A percentile compares a stretch with the other conserved stretches of the same genome.
Evolutionary conservation across 1,140 invertebrate genomes (phyloP).

Genomic region (Eumaeus atala): DNA sequence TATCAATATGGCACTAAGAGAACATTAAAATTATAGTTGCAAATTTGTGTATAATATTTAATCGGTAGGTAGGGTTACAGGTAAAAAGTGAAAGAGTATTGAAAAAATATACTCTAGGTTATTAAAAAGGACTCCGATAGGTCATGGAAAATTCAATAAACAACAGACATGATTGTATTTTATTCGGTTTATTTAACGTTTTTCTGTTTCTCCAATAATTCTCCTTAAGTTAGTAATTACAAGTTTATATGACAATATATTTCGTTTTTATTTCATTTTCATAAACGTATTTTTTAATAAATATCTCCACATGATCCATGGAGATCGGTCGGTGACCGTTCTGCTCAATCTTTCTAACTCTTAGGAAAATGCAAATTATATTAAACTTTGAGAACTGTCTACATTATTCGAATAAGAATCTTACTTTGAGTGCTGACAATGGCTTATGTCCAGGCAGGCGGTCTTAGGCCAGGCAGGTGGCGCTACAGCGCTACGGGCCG

Average conservation of each 20-base stretch:
- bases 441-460: slow-evolving; percentile 36
- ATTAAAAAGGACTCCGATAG: background rate
- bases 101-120: background rate
- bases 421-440: slow-evolving; percentile 63
- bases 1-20: too few species aligned
- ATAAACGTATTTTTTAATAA: slow-evolving; percentile 73
- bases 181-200: slow-evolving; percentile 73
- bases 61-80: too few species aligned
- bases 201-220: slow-evolving; percentile 71
- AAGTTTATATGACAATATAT: slow-evolving; percentile 73
- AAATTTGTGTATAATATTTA: too few species aligned
- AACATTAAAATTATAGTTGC: too few species aligned
- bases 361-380: slow-evolving; percentile 73
- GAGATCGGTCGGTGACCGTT: slow-evolving; percentile 71
- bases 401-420: slow-evolving; percentile 66
- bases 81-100: too few species aligned
- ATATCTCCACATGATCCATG: slow-evolving; percentile 70
- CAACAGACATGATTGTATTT: slow-evolving; percentile 57
- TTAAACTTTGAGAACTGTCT: slow-evolving; percentile 69
- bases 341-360: slow-evolving; percentile 70
- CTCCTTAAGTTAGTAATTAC: slow-evolving; percentile 72
- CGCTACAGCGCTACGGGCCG: slow-evolving; percentile 4
- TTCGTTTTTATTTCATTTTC: slow-evolving; percentile 71
- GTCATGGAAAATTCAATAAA: slow-evolving; percentile 27
- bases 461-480: slow-evolving; percentile 14